Base-by-base conservation (phyloP, 1,140 invertebrate species). In the Whitmania pigra region DNA sequence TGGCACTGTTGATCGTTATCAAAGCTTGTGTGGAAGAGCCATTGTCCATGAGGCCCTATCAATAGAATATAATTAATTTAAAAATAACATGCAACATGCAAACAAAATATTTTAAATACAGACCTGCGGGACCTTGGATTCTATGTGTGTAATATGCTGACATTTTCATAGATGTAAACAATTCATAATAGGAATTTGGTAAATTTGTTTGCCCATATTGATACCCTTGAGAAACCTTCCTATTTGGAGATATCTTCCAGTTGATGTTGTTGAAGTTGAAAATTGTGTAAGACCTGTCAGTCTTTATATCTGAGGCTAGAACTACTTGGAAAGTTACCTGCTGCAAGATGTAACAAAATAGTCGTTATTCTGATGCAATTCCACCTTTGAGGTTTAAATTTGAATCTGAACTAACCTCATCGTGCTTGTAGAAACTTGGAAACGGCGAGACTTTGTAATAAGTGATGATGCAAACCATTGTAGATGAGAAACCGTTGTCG, bases 381-480 rank as follows among this genome's bases (percentile, higher is more conserved):
- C 5, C 40, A 43, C n/a, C n/a, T n/a, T n/a, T n/a, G n/a, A 13
- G 40, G 40, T 43, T 43, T 13, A 43, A 43, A 43, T 43, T 5
- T 43, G 40, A 13, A 6, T 43, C 40, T 43, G n/a, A n/a, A n/a
- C n/a, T n/a, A 43, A 60, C 57, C 29, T 67, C 22, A 3, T 27
- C 27, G 18, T 67, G 27, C 18, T 67, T 31, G 29, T 27, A 25
- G 20, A n/a, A n/a, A 31, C 67, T 36, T 68, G 67, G 67, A 68
- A 36, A 68, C 20, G 67, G 67, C 18, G 67, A 68, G 20, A 68
- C 67, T n/a, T 68, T 68, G 18, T 68, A 68, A 29, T 40, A 68
- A 22, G 67, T 68, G 67, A 68, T 68, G 22, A 40, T 68, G 67
- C 67, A 68, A 36, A 68, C 67, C 67, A 68, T 68, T 29, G 29